Evolutionary conservation across 2,797 vertebrate species (phyloP).

Genomic region (Sebastes nivosus): DNA sequence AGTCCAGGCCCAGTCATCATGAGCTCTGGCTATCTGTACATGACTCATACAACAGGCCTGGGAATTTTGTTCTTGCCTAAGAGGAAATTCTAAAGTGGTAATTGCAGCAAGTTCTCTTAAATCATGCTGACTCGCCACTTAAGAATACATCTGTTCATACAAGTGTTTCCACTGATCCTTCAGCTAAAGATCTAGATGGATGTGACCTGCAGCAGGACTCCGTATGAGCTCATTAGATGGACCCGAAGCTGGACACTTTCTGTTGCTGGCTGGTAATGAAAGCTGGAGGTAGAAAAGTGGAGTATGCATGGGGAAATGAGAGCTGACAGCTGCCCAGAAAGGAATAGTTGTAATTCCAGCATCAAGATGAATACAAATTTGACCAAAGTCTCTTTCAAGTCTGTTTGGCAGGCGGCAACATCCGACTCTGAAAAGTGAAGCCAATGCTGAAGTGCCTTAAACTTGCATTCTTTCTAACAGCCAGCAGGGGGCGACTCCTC

Average conservation of each 20-base stretch:
- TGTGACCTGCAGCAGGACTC: conserved; percentile 2
- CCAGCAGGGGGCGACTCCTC: too few relatives aligned
- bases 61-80: not conserved
- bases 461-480: too few relatives aligned
- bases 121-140: not conserved
- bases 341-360: not conserved
- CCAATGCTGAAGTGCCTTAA: too few relatives aligned
- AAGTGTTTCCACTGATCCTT: not conserved
- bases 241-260: not conserved
- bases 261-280: not conserved
- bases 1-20: not conserved
- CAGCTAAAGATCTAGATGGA: not conserved
- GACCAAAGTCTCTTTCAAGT: not conserved
- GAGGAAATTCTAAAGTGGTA: not conserved
- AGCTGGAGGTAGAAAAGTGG: not conserved
- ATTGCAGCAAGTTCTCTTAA: not conserved
- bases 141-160: conserved; percentile 3
- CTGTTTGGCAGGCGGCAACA: too few relatives aligned
- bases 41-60: not conserved
- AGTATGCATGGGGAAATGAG: not conserved
- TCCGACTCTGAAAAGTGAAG: too few relatives aligned
- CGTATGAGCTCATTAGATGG: not conserved
- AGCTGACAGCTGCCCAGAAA: not conserved
- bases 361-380: not conserved
- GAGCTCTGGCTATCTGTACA: not conserved